Conservation (phyloP, 2,888 invertebrate genomes). For the Pedicia rivosa region DNA sequence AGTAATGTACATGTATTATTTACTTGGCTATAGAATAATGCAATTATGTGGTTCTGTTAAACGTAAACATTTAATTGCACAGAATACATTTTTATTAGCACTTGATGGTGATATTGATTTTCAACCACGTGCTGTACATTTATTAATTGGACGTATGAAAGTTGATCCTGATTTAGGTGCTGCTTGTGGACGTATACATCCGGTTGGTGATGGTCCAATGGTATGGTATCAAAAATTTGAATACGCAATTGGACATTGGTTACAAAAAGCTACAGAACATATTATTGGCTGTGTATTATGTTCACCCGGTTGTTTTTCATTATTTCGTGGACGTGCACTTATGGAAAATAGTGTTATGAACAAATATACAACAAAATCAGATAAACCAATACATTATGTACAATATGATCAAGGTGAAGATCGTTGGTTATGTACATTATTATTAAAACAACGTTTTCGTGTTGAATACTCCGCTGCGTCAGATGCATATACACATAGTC, state of each 20-base stretch:
- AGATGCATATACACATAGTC: slow-evolving; percentile 88
- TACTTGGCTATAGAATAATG: slow-evolving; percentile 67
- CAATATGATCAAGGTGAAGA: slow-evolving; percentile 96
- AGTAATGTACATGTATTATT: slow-evolving; percentile 90
- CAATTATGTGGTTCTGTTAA: slow-evolving; percentile 33
- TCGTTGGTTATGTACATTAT: slow-evolving; percentile 84
- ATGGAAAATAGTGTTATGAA: slow-evolving; percentile 86
- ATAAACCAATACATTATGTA: slow-evolving; percentile 69
- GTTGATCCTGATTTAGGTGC: slow-evolving; percentile 66
- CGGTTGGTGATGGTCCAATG: slow-evolving; percentile 66
- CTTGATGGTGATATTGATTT: slow-evolving; percentile 85
- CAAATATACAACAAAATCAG: slow-evolving; percentile 65
- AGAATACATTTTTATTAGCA: slow-evolving; percentile 71
- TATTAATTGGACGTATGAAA: slow-evolving; percentile 74
- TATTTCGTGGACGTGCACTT: slow-evolving; percentile 73
- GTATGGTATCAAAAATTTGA: slow-evolving; percentile 82
- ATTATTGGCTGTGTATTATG: slow-evolving; percentile 81
- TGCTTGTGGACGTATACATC: slow-evolving; percentile 82
- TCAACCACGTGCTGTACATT: slow-evolving; percentile 59
- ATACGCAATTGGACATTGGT: slow-evolving; percentile 85
- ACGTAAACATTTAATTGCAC: slow-evolving; percentile 47
- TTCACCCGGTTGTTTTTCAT: slow-evolving; percentile 82
- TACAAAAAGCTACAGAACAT: slow-evolving; percentile 84
- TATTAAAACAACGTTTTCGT: slow-evolving; percentile 79
- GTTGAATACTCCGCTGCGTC: slow-evolving; percentile 93